phyloP scores from a whole-genome alignment of 37 sponge, comb jelly and placozoan genomes.

The Amphimedon queenslandica region DNA sequence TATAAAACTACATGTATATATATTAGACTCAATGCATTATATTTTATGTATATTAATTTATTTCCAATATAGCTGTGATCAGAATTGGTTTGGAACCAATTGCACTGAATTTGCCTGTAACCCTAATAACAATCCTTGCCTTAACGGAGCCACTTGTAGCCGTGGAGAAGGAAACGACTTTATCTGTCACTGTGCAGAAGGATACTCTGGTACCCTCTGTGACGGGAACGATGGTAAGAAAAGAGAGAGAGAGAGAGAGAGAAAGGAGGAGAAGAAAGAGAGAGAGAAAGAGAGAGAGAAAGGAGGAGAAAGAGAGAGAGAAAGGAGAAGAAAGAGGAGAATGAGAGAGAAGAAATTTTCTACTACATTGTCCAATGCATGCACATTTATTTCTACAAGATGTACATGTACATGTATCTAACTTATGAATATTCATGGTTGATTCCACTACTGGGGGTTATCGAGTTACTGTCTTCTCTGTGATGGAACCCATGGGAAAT shows the following conservation, averaged over 20 bases:
- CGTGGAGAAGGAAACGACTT: slow-evolving; percentile 2
- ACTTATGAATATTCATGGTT: no score
- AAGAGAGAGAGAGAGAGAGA: no score
- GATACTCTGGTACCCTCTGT: slow-evolving; percentile 32
- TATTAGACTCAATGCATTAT: no score
- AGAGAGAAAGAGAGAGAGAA: neutral
- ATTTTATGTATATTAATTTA: no score
- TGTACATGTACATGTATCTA: neutral
- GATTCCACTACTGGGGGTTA: no score
- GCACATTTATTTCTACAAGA: neutral
- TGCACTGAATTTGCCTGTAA: slow-evolving; percentile 36
- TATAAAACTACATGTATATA: no score
- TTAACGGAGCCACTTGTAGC: slow-evolving; percentile 31
- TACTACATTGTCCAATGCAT: neutral
- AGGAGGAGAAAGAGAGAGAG: neutral
- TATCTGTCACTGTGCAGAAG: slow-evolving; percentile 41
- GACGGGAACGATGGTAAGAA: neutral
- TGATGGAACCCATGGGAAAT: no score
- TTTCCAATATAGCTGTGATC: slow-evolving; percentile 52
- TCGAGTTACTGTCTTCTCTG: no score
- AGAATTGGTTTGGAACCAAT: slow-evolving; percentile 39
- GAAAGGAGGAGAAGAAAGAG: no score
- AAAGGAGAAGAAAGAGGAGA: no score
- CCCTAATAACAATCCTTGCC: neutral
- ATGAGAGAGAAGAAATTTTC: neutral